These are phyloP conservation scores for Benitochromis conjunctus DNA, from an alignment of 2,113 vertebrate genomes.

Conservation along the genomic window DNA sequence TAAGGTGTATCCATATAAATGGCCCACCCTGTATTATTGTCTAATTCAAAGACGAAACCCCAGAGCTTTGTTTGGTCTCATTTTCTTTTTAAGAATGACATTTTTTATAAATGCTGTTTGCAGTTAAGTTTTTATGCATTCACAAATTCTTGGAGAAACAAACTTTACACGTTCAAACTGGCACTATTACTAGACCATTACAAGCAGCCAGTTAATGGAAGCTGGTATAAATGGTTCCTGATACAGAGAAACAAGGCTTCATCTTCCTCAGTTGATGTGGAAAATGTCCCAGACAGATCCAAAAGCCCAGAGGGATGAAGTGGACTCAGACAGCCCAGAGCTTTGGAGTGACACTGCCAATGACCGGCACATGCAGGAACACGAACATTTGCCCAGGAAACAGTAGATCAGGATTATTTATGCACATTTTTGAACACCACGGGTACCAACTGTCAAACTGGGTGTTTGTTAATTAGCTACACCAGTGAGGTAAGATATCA, in stretches of 20 bases:
- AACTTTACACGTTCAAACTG: neutral
- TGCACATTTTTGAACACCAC: neutral
- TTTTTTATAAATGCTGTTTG: too few relatives aligned
- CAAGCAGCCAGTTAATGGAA: too few relatives aligned
- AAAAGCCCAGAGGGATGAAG: too few relatives aligned
- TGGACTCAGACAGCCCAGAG: neutral
- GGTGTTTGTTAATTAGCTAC: neutral
- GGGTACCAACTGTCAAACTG: neutral
- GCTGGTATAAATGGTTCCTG: too few relatives aligned
- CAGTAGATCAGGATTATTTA: neutral
- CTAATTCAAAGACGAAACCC: neutral
- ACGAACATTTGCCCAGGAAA: neutral
- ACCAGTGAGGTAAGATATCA: neutral
- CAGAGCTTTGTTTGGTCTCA: too few relatives aligned
- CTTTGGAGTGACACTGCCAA: neutral
- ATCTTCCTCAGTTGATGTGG: too few relatives aligned
- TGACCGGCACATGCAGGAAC: neutral
- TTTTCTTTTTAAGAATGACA: neutral
- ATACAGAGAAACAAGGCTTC: too few relatives aligned
- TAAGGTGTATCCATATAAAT: too few relatives aligned
- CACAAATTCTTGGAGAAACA: neutral
- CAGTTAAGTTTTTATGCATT: too few relatives aligned
- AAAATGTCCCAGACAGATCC: too few relatives aligned
- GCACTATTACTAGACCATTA: neutral
- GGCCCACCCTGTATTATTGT: too few relatives aligned